Conservation (phyloP, 1,140 invertebrate species). For the Anastrepha obliqua region DNA sequence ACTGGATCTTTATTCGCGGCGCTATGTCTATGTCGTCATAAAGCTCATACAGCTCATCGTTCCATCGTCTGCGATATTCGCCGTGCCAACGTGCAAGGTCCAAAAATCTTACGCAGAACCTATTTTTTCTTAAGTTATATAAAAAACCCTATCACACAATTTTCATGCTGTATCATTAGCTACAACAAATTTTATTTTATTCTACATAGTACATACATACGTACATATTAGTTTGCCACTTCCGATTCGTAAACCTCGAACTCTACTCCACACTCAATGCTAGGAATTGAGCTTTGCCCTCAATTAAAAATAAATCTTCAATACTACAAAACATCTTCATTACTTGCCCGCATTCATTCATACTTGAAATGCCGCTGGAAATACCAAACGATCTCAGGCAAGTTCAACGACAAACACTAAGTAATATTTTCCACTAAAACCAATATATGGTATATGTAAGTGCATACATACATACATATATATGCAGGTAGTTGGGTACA, state of each 20-base stretch:
- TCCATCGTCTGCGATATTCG: no score
- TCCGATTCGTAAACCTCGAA: constrained; percentile 17
- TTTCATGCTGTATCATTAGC: no score
- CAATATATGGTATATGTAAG: neutral
- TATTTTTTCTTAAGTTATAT: no score
- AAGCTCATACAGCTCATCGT: no score
- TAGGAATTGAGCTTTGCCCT: constrained; percentile 15
- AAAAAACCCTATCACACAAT: no score
- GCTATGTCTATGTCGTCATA: no score
- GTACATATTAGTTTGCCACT: neutral
- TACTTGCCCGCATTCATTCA: constrained; percentile 20
- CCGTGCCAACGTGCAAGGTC: no score
- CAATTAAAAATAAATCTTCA: constrained; percentile 28
- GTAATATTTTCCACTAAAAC: constrained; percentile 1
- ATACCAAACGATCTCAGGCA: neutral
- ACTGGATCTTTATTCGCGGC: no score
- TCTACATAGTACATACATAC: no score
- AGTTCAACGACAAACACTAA: constrained; percentile 34
- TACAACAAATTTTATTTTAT: no score
- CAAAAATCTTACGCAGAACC: no score
- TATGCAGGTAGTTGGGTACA: neutral
- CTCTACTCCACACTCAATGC: neutral
- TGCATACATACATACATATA: neutral
- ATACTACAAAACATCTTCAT: constrained; percentile 22
- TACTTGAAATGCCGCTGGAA: constrained; percentile 32